Evolutionary conservation across 2,113 vertebrate genomes (phyloP).

Genomic region (Ranitomeya variabilis): DNA sequence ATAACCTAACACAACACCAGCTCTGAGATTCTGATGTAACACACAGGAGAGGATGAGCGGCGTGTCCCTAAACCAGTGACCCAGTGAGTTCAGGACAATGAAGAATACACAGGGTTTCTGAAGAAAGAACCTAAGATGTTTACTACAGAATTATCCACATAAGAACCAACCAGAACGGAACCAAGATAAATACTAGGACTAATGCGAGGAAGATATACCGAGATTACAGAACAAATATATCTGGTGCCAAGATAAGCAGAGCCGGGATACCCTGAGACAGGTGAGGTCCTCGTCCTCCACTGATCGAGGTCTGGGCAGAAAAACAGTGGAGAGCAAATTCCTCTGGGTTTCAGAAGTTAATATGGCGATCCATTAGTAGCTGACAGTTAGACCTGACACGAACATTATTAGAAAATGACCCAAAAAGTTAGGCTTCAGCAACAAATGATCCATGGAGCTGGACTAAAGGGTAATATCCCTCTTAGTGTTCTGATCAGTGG

Average conservation of each 20-base stretch:
- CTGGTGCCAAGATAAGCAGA: neutral
- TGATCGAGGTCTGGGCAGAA: neutral
- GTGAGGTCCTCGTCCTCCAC: neutral
- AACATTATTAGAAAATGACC: neutral
- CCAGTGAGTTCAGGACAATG: neutral
- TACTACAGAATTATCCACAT: neutral
- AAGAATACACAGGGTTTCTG: neutral
- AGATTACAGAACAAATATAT: neutral
- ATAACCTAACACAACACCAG: neutral
- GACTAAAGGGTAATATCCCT: too few species aligned
- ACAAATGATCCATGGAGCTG: neutral
- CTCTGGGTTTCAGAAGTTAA: neutral
- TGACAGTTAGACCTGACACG: neutral
- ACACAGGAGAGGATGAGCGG: too few species aligned
- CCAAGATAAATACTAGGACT: constrained; percentile 1
- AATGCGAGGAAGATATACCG: neutral
- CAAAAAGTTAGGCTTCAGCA: neutral
- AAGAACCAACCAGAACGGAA: neutral
- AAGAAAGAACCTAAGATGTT: neutral
- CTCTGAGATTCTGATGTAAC: neutral
- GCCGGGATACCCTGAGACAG: neutral
- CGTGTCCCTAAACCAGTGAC: constrained; percentile 12
- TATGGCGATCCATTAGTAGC: too few species aligned
- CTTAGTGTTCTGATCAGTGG: too few species aligned
- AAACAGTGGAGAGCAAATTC: neutral